These are phyloP conservation scores for Amphiduros pacificus DNA, from an alignment of 2,888 invertebrate genomes.

Conservation along the genomic window DNA sequence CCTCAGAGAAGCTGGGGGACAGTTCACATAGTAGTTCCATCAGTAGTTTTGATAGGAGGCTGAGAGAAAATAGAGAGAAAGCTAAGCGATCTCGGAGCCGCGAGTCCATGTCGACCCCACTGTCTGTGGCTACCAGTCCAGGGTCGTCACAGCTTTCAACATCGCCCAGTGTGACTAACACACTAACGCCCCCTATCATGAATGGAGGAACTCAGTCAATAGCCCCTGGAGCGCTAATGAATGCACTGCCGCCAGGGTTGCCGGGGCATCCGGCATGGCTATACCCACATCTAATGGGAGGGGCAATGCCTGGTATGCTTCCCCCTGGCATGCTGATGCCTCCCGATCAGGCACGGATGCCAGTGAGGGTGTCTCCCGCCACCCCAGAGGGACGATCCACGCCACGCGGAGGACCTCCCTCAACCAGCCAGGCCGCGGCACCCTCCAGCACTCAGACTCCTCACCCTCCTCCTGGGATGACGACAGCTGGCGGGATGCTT, in stretches of 20 bases:
- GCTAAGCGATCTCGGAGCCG: background rate
- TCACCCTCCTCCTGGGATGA: background rate
- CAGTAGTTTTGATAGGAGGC: background rate
- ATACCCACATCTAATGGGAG: conserved; percentile 11
- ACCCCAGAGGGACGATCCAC: background rate
- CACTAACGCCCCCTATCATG: conserved; percentile 1
- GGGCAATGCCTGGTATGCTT: background rate
- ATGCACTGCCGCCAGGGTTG: conserved; percentile 5
- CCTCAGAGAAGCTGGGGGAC: background rate
- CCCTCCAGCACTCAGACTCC: background rate
- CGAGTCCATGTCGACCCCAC: conserved; percentile 12
- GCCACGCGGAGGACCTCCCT: no score
- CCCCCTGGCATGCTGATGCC: background rate
- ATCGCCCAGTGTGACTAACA: background rate
- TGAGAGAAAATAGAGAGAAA: background rate
- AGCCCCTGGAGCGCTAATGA: background rate
- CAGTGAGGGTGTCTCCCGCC: background rate
- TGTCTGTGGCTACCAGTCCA: conserved; percentile 12
- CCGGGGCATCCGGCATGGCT: conserved; percentile 4
- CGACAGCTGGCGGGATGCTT: background rate
- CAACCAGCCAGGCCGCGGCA: background rate
- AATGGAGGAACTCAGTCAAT: background rate
- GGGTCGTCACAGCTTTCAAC: conserved; percentile 10
- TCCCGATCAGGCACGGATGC: background rate
- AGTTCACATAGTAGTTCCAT: background rate